phyloP scores from a whole-genome alignment of 30 jellyfish, hydroid and myxozoan genomes.

The Sanderia malayensis region DNA sequence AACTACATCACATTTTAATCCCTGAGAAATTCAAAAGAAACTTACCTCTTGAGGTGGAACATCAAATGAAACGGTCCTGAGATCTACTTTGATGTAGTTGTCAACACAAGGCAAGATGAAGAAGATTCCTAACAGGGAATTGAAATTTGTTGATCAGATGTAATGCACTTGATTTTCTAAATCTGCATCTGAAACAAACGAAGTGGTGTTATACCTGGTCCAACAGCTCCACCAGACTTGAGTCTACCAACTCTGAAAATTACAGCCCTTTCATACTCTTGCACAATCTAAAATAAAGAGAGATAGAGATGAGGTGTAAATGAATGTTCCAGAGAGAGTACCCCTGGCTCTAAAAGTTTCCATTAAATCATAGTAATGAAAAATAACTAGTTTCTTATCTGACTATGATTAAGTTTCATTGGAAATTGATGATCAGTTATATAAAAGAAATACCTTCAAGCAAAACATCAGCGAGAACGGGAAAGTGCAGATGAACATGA shows the following conservation, averaged over 20 bases:
- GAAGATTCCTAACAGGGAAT: slow-evolving; percentile 64
- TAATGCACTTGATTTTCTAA: too few species aligned
- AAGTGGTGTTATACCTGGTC: too few species aligned
- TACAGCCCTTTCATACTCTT: slow-evolving; percentile 96
- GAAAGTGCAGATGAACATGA: slow-evolving; percentile 69
- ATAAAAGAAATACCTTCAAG: slow-evolving; percentile 60
- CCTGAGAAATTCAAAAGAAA: too few species aligned
- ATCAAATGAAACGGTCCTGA: slow-evolving; percentile 90
- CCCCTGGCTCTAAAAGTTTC: background rate
- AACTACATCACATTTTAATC: background rate
- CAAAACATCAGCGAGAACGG: slow-evolving; percentile 91
- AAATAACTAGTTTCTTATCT: background rate
- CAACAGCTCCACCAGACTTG: slow-evolving; percentile 82
- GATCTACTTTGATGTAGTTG: slow-evolving; percentile 84
- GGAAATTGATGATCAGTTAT: background rate
- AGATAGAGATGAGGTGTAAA: too few species aligned
- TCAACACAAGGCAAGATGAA: slow-evolving; percentile 91
- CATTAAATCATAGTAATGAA: background rate
- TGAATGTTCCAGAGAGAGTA: too few species aligned
- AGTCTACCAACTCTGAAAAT: slow-evolving; percentile 95
- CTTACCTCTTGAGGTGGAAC: slow-evolving; percentile 96
- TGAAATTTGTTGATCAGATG: background rate
- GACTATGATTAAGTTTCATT: background rate
- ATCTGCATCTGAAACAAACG: too few species aligned
- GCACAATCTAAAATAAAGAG: slow-evolving; percentile 81